A percentile compares a stretch with the other conserved stretches of the same genome.
These are phyloP conservation scores for Spilosoma lubricipeda DNA, from an alignment of 2,888 invertebrate species.

Conservation along the genomic window DNA sequence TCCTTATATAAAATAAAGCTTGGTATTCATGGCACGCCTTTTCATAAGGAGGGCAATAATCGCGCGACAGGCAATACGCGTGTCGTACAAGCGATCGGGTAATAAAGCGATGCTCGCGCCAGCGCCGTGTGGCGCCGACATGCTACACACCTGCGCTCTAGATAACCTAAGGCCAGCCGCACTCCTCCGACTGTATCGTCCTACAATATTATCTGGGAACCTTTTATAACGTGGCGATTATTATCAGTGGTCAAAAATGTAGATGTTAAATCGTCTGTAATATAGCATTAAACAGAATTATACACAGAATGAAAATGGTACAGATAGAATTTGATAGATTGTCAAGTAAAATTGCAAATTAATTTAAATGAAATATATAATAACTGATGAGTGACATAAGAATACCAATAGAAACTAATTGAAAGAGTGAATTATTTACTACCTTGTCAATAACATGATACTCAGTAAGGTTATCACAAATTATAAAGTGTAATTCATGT, in stretches of 20 bases:
- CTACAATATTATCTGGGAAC: not conserved
- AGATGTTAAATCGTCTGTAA: not conserved
- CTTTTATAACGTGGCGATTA: not conserved
- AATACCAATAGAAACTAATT: too few species aligned
- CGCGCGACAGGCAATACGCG: conserved; percentile 54
- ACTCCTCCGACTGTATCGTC: not conserved
- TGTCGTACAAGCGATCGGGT: conserved; percentile 53
- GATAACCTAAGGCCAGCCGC: conserved; percentile 43
- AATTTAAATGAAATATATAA: not conserved
- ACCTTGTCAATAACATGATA: not conserved
- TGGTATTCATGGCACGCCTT: conserved; percentile 56
- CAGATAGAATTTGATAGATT: not conserved
- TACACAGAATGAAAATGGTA: too few species aligned
- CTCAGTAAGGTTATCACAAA: too few species aligned
- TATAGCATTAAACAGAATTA: too few species aligned
- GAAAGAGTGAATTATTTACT: not conserved
- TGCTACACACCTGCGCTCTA: conserved; percentile 54
- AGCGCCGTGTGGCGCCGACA: conserved; percentile 54
- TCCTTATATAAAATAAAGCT: conserved; percentile 42
- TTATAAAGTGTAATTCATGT: too few species aligned
- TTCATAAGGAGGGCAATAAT: conserved; percentile 49
- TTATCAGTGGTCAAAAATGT: not conserved
- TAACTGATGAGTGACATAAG: not conserved
- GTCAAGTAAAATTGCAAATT: too few species aligned
- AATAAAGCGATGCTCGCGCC: conserved; percentile 58